phyloP scores from a whole-genome alignment of 2,797 vertebrate species.

The Sebastes trivittatus region DNA sequence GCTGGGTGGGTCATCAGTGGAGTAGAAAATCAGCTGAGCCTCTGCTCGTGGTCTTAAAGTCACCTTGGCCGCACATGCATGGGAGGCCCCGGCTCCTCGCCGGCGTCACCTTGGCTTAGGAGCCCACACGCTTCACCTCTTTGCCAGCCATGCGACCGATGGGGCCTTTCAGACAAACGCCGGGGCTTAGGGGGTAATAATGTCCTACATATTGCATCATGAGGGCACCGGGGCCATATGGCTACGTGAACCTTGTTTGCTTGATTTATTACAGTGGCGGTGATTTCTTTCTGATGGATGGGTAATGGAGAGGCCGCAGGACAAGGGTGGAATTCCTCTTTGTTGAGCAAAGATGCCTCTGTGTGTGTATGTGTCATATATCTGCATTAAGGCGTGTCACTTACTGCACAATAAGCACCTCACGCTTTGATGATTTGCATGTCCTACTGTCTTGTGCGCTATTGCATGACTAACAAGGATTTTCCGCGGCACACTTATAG shows the following conservation, averaged over 20 bases:
- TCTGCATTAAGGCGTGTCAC: neutral
- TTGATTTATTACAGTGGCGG: conserved; percentile 58
- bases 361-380: neutral
- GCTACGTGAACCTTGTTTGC: conserved; percentile 54
- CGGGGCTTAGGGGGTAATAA: conserved; percentile 48
- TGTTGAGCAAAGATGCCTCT: conserved; percentile 16
- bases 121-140: conserved; percentile 28
- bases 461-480: conserved; percentile 28
- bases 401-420: neutral
- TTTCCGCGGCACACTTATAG: conserved; percentile 9
- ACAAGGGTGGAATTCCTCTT: conserved; percentile 17
- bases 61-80: conserved; percentile 45
- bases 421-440: neutral
- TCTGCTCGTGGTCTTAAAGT: conserved; percentile 32
- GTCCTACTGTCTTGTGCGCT: neutral
- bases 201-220: conserved; percentile 51
- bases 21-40: conserved; percentile 32
- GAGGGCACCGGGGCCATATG: conserved; percentile 43
- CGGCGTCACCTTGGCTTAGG: conserved; percentile 49
- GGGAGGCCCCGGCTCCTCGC: neutral
- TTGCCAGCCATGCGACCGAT: conserved; percentile 2
- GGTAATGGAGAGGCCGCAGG: conserved; percentile 33
- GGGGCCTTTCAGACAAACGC: conserved; percentile 37
- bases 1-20: conserved; percentile 22
- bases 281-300: conserved; percentile 58